Percentiles rank a stretch among this genome's conserved stretches.
Conservation (phyloP, 2,888 invertebrate genomes). For the Boloria euphrosyne region DNA sequence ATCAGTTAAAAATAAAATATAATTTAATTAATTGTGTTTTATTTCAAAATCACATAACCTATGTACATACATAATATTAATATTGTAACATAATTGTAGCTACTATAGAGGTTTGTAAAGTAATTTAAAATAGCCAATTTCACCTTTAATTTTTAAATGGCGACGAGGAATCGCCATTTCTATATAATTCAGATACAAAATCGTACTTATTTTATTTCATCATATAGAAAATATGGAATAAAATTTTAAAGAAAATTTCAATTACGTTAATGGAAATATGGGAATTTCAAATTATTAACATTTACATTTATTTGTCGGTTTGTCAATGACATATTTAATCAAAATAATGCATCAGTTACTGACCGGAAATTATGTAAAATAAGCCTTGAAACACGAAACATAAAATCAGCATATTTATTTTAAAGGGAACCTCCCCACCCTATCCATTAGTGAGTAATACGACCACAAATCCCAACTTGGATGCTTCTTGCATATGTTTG, state of each 20-base stretch:
- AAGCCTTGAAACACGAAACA: constrained; percentile 69
- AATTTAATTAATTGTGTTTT: no score
- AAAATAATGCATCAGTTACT: constrained; percentile 67
- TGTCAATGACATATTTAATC: constrained; percentile 47
- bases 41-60: no score
- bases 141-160: neutral
- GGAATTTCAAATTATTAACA: constrained; percentile 30
- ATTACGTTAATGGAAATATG: constrained; percentile 25
- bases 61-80: no score
- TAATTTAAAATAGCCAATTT: no score
- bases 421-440: constrained; percentile 61
- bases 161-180: constrained; percentile 7
- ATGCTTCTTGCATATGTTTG: constrained; percentile 67
- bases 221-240: constrained; percentile 11
- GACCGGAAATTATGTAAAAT: constrained; percentile 77
- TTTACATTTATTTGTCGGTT: constrained; percentile 30
- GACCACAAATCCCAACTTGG: constrained; percentile 63
- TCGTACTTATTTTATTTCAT: constrained; percentile 18
- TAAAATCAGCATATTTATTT: constrained; percentile 77
- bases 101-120: no score
- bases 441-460: constrained; percentile 74
- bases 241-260: constrained; percentile 26
- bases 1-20: no score
- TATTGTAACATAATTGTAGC: no score
- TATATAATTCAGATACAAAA: constrained; percentile 17